A percentile compares a stretch with the other conserved stretches of the same genome.
Conservation (phyloP, 2,888 invertebrate species). For the Rhimphoctona megacephalus region DNA sequence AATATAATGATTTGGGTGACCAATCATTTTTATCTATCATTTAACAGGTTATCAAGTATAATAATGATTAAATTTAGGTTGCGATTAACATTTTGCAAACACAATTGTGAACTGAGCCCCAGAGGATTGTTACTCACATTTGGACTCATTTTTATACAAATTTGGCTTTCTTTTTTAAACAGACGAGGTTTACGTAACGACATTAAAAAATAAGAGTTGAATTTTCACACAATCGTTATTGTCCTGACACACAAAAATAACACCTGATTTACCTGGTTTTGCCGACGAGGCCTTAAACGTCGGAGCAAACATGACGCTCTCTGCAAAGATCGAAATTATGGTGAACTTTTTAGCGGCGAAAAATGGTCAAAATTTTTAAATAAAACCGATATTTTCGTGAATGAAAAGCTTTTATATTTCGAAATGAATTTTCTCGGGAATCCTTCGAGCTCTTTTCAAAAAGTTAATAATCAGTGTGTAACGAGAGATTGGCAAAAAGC, state of each 20-base stretch:
- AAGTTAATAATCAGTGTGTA: slow-evolving; percentile 8
- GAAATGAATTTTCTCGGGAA: neutral
- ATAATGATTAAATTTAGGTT: too few relatives aligned
- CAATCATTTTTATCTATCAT: too few relatives aligned
- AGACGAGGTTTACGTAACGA: slow-evolving; percentile 16
- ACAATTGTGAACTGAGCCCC: neutral
- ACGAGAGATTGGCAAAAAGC: slow-evolving; percentile 29
- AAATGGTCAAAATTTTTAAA: neutral
- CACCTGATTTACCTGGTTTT: slow-evolving; percentile 88
- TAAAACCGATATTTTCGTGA: neutral
- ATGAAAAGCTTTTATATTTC: neutral
- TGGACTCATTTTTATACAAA: neutral
- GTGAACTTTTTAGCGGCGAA: slow-evolving; percentile 19
- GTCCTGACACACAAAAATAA: slow-evolving; percentile 42
- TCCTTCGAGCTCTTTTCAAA: slow-evolving; percentile 9
- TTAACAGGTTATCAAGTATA: too few relatives aligned
- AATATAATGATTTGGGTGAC: too few relatives aligned
- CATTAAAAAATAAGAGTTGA: neutral
- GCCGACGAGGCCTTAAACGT: slow-evolving; percentile 93
- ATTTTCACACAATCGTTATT: slow-evolving; percentile 53
- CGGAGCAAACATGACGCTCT: slow-evolving; percentile 91
- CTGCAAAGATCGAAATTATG: slow-evolving; percentile 83
- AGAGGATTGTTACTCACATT: neutral
- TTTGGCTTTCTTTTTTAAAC: neutral
- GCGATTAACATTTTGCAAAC: too few relatives aligned